These are phyloP conservation scores for Malurus alboscapulatus DNA, from an alignment of 2,113 vertebrate genomes.

Conservation along the genomic window DNA sequence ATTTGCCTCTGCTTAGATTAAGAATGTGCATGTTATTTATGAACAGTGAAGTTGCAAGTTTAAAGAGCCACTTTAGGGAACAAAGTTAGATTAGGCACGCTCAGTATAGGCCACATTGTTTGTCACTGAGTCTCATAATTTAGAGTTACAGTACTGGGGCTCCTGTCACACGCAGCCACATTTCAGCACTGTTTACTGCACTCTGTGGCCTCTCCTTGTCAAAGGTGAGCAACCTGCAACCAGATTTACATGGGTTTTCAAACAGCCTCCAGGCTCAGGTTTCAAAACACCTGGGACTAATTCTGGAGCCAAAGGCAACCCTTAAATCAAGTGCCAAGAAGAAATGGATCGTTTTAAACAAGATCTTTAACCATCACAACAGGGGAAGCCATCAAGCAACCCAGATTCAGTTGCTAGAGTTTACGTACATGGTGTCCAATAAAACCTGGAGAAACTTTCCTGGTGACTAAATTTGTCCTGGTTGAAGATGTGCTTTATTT, in stretches of 20 bases:
- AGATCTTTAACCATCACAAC: constrained; percentile 71
- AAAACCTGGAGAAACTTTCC: not conserved
- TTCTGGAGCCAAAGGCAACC: constrained; percentile 69
- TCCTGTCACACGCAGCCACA: not conserved
- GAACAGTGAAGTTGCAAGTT: constrained; percentile 21
- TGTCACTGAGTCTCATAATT: constrained; percentile 26
- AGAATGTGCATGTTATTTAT: constrained; percentile 16
- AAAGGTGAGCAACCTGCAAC: constrained; percentile 51
- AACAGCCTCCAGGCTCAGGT: constrained; percentile 37
- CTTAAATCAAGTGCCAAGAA: constrained; percentile 64
- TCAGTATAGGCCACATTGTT: not conserved
- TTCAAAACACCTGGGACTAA: constrained; percentile 73
- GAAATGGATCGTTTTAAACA: constrained; percentile 67
- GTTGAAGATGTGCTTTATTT: not conserved
- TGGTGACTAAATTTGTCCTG: not conserved
- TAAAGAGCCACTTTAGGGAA: constrained; percentile 6
- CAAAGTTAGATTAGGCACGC: constrained; percentile 3
- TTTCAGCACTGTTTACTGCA: constrained; percentile 41
- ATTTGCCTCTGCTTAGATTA: not conserved
- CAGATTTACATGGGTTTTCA: constrained; percentile 43
- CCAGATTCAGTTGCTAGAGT: not conserved
- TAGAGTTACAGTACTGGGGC: not conserved
- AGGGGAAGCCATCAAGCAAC: constrained; percentile 44
- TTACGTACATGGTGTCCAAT: not conserved
- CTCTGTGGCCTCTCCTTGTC: not conserved